Conservation (phyloP, 1,140 invertebrate species). For the Aphidius gifuensis region DNA sequence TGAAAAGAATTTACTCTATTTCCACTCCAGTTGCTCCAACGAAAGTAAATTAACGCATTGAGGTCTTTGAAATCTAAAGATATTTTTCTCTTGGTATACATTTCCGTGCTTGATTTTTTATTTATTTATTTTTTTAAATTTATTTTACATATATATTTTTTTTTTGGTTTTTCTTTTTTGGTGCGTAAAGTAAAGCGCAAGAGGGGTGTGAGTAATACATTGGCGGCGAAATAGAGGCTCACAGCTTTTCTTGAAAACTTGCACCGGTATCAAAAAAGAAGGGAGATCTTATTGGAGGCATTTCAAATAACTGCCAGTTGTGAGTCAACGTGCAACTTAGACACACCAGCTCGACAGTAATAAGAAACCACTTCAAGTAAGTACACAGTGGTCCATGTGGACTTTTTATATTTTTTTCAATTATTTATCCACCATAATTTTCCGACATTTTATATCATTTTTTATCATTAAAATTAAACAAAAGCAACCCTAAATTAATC, state of each 20-base stretch:
- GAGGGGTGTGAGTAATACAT: constrained; percentile 16
- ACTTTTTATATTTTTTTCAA: constrained; percentile 23
- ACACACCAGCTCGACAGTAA: constrained; percentile 39
- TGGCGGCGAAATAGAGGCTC: constrained; percentile 31
- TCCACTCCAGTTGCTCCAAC: constrained; percentile 9
- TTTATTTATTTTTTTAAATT: neutral
- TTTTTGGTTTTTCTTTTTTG: neutral
- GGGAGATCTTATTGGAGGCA: constrained; percentile 40
- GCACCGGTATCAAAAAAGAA: constrained; percentile 30
- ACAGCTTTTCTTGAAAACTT: constrained; percentile 38
- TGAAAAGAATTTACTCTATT: neutral
- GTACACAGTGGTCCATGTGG: constrained; percentile 39
- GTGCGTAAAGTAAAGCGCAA: neutral
- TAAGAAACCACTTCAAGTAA: constrained; percentile 30
- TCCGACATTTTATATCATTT: constrained; percentile 11
- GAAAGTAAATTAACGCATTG: constrained; percentile 20
- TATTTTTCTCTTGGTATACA: constrained; percentile 29
- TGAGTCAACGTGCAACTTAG: constrained; percentile 48
- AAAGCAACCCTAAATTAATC: neutral
- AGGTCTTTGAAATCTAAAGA: constrained; percentile 37
- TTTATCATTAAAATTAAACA: neutral
- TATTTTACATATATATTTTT: neutral
- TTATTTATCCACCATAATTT: constrained; percentile 22
- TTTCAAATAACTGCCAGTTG: constrained; percentile 44
- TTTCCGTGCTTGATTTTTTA: constrained; percentile 12